These are phyloP conservation scores for Stomorhina lunata DNA, from an alignment of 2,888 invertebrate species.

Conservation along the genomic window DNA sequence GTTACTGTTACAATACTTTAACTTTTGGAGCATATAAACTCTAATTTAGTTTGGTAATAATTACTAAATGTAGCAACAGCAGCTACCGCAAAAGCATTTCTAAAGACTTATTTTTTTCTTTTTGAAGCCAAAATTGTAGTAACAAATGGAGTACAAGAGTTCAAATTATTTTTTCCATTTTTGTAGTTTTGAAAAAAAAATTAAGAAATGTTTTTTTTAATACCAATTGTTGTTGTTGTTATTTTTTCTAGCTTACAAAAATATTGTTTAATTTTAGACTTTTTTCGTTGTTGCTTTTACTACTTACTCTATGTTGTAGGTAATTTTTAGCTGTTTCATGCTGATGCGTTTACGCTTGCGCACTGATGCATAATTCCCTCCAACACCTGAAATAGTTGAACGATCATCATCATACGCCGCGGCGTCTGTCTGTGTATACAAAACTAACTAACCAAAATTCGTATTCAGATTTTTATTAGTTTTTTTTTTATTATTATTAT, in stretches of 20 bases:
- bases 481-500: constrained; percentile 2
- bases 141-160: constrained; percentile 31
- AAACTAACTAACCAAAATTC: constrained; percentile 2
- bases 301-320: constrained; percentile 32
- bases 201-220: constrained; percentile 58
- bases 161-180: constrained; percentile 1
- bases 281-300: neutral
- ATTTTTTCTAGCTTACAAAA: constrained; percentile 12
- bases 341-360: constrained; percentile 76
- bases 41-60: constrained; percentile 60
- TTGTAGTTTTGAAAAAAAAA: constrained; percentile 24
- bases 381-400: constrained; percentile 69
- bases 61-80: constrained; percentile 54
- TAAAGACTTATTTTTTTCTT: no score
- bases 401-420: no score
- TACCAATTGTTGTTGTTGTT: constrained; percentile 42
- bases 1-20: constrained; percentile 36
- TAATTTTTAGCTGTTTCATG: constrained; percentile 68
- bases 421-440: no score
- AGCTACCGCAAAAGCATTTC: no score
- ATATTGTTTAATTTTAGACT: constrained; percentile 19
- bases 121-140: neutral
- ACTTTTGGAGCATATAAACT: constrained; percentile 64
- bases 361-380: constrained; percentile 78
- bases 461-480: constrained; percentile 57